These are phyloP conservation scores for Centroberyx gerrardi DNA, from an alignment of 2,797 vertebrate genomes.

Conservation along the genomic window DNA sequence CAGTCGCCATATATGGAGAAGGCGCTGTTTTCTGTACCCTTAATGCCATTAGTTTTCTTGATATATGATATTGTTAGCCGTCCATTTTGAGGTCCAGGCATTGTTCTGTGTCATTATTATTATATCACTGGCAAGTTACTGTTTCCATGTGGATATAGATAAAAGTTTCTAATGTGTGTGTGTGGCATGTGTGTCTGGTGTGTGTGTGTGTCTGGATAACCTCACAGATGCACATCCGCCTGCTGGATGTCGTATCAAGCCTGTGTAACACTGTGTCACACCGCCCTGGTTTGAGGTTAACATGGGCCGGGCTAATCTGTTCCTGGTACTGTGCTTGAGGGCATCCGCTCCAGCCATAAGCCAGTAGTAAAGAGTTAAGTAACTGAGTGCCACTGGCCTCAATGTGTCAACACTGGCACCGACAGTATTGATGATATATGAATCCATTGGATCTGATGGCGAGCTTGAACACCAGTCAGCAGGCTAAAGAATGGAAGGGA, in stretches of 20 bases:
- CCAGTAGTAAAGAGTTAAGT: slow-evolving; percentile 53
- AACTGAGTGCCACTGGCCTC: slow-evolving; percentile 62
- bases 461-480: slow-evolving; percentile 53
- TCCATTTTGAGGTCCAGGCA: background rate
- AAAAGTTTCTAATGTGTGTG: background rate
- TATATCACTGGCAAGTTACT: too few relatives aligned
- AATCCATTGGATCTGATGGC: slow-evolving; percentile 62
- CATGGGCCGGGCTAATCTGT: slow-evolving; percentile 65
- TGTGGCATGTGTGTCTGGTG: background rate
- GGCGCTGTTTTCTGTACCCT: slow-evolving; percentile 11
- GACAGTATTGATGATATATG: slow-evolving; percentile 67
- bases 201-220: slow-evolving; percentile 40
- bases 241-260: slow-evolving; percentile 60
- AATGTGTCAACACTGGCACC: slow-evolving; percentile 72
- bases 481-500: slow-evolving; percentile 47
- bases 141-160: background rate
- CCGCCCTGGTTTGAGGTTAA: slow-evolving; percentile 50
- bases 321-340: slow-evolving; percentile 54
- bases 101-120: background rate
- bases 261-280: slow-evolving; percentile 42
- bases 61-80: slow-evolving; percentile 26
- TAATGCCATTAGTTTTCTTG: slow-evolving; percentile 23
- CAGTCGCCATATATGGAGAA: too few relatives aligned
- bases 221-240: slow-evolving; percentile 54
- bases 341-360: slow-evolving; percentile 47